These are phyloP conservation scores for Cardiocondyla obscurior DNA, from an alignment of 1,140 invertebrate species.

Conservation along the genomic window DNA sequence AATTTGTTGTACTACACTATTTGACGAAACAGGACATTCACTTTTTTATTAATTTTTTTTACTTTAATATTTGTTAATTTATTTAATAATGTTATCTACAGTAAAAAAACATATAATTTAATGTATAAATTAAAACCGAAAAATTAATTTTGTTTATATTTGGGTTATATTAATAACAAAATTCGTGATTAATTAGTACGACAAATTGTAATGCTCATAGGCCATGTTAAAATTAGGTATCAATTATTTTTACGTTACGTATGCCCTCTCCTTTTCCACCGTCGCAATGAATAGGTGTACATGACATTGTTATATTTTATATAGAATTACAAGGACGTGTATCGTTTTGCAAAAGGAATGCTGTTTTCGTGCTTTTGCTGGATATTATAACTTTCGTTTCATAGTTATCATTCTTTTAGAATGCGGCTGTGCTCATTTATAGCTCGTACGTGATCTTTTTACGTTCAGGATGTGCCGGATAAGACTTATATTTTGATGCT, in stretches of 20 bases:
- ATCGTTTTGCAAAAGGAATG: conserved; percentile 47
- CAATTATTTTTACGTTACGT: conserved; percentile 28
- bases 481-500: background rate
- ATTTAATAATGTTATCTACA: background rate
- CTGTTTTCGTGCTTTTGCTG: conserved; percentile 41
- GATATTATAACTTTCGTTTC: conserved; percentile 46
- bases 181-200: too few relatives aligned
- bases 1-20: conserved; percentile 18
- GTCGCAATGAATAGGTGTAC: conserved; percentile 33
- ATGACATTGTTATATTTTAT: conserved; percentile 63
- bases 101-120: background rate
- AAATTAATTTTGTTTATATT: too few relatives aligned
- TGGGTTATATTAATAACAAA: too few relatives aligned
- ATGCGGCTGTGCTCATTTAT: conserved; percentile 17
- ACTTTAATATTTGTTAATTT: background rate
- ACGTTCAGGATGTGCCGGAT: background rate
- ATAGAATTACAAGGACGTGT: conserved; percentile 33
- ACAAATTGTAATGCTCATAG: conserved; percentile 26
- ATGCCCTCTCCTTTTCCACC: background rate
- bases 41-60: background rate
- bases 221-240: conserved; percentile 8
- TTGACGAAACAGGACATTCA: background rate
- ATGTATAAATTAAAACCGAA: background rate
- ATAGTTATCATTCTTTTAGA: conserved; percentile 27
- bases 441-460: conserved; percentile 16